Percentiles rank a stretch among this genome's conserved stretches.
Evolutionary conservation across 2,797 vertebrate species (phyloP).

Genomic region (Cetoscarus ocellatus): DNA sequence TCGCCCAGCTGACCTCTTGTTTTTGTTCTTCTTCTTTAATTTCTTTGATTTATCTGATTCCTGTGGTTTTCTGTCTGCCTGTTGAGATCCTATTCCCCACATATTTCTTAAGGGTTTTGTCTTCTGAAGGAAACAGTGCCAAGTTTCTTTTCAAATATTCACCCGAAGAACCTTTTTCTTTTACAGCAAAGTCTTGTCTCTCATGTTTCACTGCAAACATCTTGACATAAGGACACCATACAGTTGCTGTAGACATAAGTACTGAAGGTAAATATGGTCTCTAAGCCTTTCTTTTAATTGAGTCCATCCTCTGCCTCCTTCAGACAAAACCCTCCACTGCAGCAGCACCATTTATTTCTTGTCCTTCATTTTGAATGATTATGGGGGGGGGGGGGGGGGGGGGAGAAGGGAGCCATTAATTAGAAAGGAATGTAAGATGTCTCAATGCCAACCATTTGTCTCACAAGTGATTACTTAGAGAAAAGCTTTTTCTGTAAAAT

Average conservation of each 20-base stretch:
- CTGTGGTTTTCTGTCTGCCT: neutral
- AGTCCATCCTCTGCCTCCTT: conserved; percentile 48
- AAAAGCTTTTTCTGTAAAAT: conserved; percentile 62
- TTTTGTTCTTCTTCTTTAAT: conserved; percentile 19
- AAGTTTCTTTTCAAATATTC: conserved; percentile 1
- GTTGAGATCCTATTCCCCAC: neutral
- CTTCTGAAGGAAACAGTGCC: neutral
- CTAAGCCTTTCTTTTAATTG: conserved; percentile 50
- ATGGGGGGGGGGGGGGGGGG: conserved; percentile 38
- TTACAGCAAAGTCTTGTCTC: neutral
- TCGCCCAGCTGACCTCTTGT: neutral
- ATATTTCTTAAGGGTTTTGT: conserved; percentile 5
- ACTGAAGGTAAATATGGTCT: conserved; percentile 42
- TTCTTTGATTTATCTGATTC: neutral
- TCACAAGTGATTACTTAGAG: conserved; percentile 78
- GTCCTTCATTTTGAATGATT: conserved; percentile 79
- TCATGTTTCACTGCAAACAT: conserved; percentile 12
- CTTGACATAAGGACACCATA: conserved; percentile 10
- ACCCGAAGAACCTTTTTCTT: neutral
- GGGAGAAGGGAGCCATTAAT: conserved; percentile 70
- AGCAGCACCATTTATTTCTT: conserved; percentile 70
- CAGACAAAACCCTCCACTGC: conserved; percentile 46
- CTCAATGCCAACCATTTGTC: conserved; percentile 80
- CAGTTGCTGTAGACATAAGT: conserved; percentile 27
- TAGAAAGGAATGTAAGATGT: conserved; percentile 78